Evolutionary conservation across 2,113 vertebrate species (phyloP).

Genomic region (Actenoides hombroni): DNA sequence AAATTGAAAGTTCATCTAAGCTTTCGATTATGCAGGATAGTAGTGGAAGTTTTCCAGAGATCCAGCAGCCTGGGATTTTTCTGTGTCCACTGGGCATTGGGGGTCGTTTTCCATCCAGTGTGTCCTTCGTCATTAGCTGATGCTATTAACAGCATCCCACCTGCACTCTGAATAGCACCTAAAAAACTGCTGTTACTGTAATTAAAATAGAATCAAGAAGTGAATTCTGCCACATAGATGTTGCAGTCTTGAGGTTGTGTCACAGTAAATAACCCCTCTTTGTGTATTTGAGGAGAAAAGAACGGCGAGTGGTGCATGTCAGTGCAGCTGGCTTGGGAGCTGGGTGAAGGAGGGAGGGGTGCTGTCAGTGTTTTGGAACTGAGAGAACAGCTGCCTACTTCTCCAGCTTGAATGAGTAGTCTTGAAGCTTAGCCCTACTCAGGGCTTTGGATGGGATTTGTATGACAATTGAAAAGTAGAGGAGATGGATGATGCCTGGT

Average conservation of each 20-base stretch:
- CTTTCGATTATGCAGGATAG: neutral
- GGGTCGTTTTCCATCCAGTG: neutral
- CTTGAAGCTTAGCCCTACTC: neutral
- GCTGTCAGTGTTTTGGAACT: rapidly evolving
- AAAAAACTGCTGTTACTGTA: neutral
- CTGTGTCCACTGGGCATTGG: neutral
- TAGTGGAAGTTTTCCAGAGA: neutral
- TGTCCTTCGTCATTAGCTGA: neutral
- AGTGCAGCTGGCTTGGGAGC: neutral
- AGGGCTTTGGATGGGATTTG: neutral
- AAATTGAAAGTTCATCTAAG: neutral
- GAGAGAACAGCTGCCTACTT: neutral
- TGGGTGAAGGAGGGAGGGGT: neutral
- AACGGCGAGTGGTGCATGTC: rapidly evolving
- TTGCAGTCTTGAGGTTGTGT: neutral
- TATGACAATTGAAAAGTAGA: neutral
- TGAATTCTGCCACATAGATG: neutral
- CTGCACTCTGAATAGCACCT: neutral
- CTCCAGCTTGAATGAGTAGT: neutral
- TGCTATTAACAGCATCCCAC: neutral
- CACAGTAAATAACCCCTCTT: neutral
- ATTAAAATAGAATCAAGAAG: neutral
- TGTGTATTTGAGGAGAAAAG: neutral
- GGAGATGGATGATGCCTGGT: neutral
- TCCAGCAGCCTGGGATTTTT: neutral